Evolutionary conservation across 2,888 invertebrate genomes (phyloP).

Genomic region (Monopis laevigella): DNA sequence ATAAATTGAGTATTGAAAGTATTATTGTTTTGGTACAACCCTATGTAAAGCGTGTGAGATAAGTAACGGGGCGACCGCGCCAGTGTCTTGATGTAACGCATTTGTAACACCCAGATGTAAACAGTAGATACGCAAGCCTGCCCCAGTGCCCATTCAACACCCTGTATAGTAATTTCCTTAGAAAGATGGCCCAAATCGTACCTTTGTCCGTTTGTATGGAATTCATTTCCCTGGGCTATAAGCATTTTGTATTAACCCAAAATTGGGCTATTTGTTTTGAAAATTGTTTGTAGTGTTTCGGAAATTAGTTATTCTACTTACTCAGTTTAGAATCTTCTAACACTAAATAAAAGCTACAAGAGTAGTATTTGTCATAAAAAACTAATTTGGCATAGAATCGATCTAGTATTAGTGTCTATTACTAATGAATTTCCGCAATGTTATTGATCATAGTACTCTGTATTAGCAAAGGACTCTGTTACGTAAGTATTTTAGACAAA

Average conservation of each 20-base stretch:
- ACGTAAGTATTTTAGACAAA: no score
- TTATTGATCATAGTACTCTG: no score
- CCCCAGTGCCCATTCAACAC: conserved; percentile 14
- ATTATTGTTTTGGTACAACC: no score
- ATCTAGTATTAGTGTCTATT: no score
- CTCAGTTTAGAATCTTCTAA: no score
- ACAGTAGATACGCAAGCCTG: conserved; percentile 39
- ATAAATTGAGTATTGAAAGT: no score
- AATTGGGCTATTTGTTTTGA: conserved; percentile 7
- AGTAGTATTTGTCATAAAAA: no score
- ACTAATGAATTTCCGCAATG: no score
- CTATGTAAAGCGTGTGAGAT: conserved; percentile 31
- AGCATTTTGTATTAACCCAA: conserved; percentile 10
- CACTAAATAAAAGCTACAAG: no score
- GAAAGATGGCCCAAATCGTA: conserved; percentile 18
- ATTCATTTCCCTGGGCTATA: conserved; percentile 7
- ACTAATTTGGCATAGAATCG: no score
- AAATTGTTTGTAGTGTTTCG: background rate
- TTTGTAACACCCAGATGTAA: conserved; percentile 59
- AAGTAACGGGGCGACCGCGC: conserved; percentile 43
- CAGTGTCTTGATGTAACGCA: conserved; percentile 55
- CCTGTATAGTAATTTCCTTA: conserved; percentile 35
- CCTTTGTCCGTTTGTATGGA: conserved; percentile 13
- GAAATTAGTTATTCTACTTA: no score
- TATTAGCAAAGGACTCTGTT: no score